Evolutionary conservation across 1,140 invertebrate species (phyloP).

Genomic region (Nixonia krombeini): DNA sequence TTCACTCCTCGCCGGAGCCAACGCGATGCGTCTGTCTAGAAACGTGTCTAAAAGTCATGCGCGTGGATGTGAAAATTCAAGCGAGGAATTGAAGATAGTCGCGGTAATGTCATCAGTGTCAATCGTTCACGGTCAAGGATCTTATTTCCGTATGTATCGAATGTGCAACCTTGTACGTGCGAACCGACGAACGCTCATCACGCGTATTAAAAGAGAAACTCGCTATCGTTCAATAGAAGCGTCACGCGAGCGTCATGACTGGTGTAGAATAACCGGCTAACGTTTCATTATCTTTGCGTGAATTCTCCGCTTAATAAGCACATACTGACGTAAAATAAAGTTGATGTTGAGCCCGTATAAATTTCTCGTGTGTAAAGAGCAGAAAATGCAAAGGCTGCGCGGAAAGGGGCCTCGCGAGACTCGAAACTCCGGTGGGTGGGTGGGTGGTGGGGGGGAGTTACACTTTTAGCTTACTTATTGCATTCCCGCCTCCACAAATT

Average conservation of each 20-base stretch:
- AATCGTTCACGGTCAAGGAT: constrained; percentile 48
- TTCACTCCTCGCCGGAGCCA: too few relatives aligned
- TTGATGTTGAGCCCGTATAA: constrained; percentile 42
- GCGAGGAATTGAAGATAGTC: constrained; percentile 19
- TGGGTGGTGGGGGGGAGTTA: too few relatives aligned
- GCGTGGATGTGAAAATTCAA: constrained; percentile 29
- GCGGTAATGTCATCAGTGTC: constrained; percentile 37
- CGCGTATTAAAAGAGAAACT: constrained; percentile 47
- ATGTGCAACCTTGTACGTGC: constrained; percentile 43
- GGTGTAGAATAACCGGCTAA: constrained; percentile 47
- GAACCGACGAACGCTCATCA: constrained; percentile 39
- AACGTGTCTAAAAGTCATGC: too few relatives aligned
- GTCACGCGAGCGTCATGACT: constrained; percentile 48
- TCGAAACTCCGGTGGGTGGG: too few relatives aligned
- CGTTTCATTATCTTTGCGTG: constrained; percentile 52
- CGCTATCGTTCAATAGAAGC: constrained; percentile 48
- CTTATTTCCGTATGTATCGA: constrained; percentile 31
- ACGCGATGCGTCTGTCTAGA: too few relatives aligned
- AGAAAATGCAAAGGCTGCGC: background rate
- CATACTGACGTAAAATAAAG: constrained; percentile 49
- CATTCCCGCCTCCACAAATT: too few relatives aligned
- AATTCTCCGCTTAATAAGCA: constrained; percentile 50
- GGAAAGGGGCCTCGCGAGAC: too few relatives aligned
- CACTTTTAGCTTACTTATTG: too few relatives aligned
- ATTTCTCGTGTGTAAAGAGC: constrained; percentile 34